Evolutionary conservation across 2,113 vertebrate genomes (phyloP), one percentile per base, ranked within the genome.

Genomic region (Brienomyrus longianalis): DNA sequence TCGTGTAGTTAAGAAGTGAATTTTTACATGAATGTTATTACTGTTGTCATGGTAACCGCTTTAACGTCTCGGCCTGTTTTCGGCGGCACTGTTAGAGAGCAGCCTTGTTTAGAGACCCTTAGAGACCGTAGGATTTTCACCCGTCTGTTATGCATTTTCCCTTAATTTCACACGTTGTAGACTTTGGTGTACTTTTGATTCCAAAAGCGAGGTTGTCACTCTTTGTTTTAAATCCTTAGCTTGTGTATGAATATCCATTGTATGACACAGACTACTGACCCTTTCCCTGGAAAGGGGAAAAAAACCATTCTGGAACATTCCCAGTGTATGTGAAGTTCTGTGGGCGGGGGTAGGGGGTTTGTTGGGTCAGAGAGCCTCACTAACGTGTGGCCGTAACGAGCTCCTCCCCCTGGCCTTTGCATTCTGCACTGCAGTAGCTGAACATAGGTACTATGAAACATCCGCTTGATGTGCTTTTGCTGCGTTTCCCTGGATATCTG

Each of bases 221-320:
- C 23, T 39, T 39, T 31, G 31, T 48, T 45, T 45, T 83, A 48
- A n/a, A n/a, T 43, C 3, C 23, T 35, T 56, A 54, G 50, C 27
- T 31, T 0, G 19, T 31, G 35, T 54, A 88, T 23, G 50, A 52
- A 3, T 74, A 80, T 80, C 88, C 83, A 31, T 51, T 21, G 15
- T 83, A 5, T 54, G 21, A 56, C 35, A 48, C 52, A 15, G 47
- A 84, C 89, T 89, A 51, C 77, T 89, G 77, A 83, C 51, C 35
- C 5, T 83, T 35, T 89, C 31, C 88, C 66, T 43, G 48, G 27
- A 54, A 87, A 39, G 48, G n/a, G 48, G 3, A 48, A 84, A 84
- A 84, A 83, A 3, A 80, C 43, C 19, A 31, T 50, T 80, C 88
- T 80, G 77, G 88, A 83, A 89, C 88, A 89, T 89, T 89, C 88